Conservation (phyloP, 2,797 vertebrate species). For the Danionella dracula region DNA sequence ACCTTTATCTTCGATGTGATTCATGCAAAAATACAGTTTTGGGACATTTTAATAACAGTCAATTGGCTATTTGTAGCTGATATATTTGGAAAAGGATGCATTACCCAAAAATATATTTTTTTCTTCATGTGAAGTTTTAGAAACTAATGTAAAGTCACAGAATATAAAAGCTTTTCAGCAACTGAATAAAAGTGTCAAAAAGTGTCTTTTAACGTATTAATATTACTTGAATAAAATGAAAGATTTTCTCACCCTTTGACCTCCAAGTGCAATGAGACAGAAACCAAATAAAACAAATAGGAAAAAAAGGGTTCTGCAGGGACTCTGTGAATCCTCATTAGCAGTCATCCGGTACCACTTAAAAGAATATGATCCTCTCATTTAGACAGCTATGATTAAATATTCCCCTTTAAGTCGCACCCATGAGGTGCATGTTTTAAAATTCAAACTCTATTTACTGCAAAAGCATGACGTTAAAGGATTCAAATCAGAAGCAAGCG, state of each 20-base stretch:
- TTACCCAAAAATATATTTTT: too few relatives aligned
- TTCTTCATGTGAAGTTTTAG: too few relatives aligned
- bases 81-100: too few relatives aligned
- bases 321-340: constrained; percentile 55
- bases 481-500: constrained; percentile 52
- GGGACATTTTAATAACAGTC: too few relatives aligned
- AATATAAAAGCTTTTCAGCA: too few relatives aligned
- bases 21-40: too few relatives aligned
- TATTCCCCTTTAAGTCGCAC: constrained; percentile 64
- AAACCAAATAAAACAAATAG: constrained; percentile 55
- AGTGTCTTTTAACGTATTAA: too few relatives aligned
- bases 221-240: constrained; percentile 50
- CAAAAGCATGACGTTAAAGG: constrained; percentile 55
- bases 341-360: constrained; percentile 54
- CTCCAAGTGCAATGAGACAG: constrained; percentile 53
- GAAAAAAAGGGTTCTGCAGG: constrained; percentile 61
- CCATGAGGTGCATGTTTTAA: constrained; percentile 61
- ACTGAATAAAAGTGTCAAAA: too few relatives aligned
- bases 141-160: too few relatives aligned
- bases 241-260: constrained; percentile 66
- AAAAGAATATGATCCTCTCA: constrained; percentile 57
- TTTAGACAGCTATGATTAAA: constrained; percentile 58
- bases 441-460: constrained; percentile 60
- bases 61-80: too few relatives aligned
- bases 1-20: too few relatives aligned